Conservation (phyloP, 2,113 vertebrate species). For the Miniopterus natalensis region DNA sequence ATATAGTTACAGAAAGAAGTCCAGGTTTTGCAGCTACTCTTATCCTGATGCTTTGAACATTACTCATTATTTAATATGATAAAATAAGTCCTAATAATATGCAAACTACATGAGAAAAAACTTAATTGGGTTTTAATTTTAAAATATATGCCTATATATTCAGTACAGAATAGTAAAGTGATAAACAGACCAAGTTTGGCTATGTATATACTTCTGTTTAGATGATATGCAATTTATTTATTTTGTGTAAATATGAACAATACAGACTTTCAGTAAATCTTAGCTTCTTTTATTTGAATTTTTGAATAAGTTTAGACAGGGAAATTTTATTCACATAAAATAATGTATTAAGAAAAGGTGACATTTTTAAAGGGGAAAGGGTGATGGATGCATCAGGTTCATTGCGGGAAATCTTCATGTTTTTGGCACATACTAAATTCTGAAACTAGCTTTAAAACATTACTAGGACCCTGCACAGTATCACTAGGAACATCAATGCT, state of each 20-base stretch:
- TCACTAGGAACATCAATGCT: neutral
- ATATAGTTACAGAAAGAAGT: conserved; percentile 36
- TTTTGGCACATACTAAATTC: neutral
- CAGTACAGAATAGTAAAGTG: neutral
- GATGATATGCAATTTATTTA: neutral
- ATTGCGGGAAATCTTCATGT: neutral
- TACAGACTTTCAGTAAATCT: neutral
- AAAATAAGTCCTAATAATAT: conserved; percentile 24
- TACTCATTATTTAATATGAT: conserved; percentile 4
- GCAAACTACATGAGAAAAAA: conserved; percentile 14
- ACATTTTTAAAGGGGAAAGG: neutral
- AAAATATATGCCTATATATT: conserved; percentile 24
- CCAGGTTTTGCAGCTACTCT: neutral
- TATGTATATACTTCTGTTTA: neutral
- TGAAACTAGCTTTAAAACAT: neutral
- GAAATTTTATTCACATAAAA: neutral
- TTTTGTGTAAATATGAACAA: neutral
- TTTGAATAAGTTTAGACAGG: neutral
- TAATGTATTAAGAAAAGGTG: neutral
- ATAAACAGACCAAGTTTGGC: neutral
- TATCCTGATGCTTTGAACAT: neutral
- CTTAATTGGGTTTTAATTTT: neutral
- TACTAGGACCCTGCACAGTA: neutral
- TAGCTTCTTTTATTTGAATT: neutral
- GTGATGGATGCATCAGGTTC: neutral